Base-by-base conservation (phyloP, 2,888 invertebrate genomes). In the Drosophila picticornis region DNA sequence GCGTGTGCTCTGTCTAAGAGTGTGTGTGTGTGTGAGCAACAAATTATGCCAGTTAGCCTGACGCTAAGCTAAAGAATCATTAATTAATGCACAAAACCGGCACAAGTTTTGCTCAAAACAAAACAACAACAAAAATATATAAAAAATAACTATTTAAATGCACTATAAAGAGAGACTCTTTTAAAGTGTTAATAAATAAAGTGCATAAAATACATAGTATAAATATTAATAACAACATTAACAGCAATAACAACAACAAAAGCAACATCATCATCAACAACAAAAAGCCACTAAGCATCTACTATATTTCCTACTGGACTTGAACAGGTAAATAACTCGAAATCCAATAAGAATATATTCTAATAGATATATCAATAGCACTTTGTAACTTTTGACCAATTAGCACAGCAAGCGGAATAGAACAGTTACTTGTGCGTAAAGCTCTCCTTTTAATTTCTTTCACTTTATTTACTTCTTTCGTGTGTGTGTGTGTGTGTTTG, bases 21-120 rank as follows among this genome's bases (percentile, higher is more conserved):
- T 59, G 67, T 63, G 65, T 73, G 86, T 65, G 86, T 57, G 68
- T 73, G 86, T 62, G 86, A 79, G 79, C 79, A 87, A 73, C 46
- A 84, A 84, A 78, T 88, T 70, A 81, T 81, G 84, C 81, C 73
- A 71, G 63, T 68, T 69, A 68, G 61, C 66, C 70, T 66, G 59
- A 71, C 46, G 46, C 77, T 58, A 50, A 80, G 67, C 51, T 66
- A 64, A 66, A 69, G 63, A 64, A 68, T 68, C 52, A 65, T 55
- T 53, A 69, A 72, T 74, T 78, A 72, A 77, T 61, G 58, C 51
- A 69, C 36, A 58, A 74, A 81, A 81, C 58, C 69, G 65, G 79
- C 79, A 81, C 74, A 88, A 85, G 75, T 88, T 85, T 78, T 80
- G 89, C 81, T 86, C 69, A 85, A 80, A 77, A 67, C 58, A 73